Conservation (phyloP, 2,888 invertebrate genomes). For the Caenorhabditis doughertyi region DNA sequence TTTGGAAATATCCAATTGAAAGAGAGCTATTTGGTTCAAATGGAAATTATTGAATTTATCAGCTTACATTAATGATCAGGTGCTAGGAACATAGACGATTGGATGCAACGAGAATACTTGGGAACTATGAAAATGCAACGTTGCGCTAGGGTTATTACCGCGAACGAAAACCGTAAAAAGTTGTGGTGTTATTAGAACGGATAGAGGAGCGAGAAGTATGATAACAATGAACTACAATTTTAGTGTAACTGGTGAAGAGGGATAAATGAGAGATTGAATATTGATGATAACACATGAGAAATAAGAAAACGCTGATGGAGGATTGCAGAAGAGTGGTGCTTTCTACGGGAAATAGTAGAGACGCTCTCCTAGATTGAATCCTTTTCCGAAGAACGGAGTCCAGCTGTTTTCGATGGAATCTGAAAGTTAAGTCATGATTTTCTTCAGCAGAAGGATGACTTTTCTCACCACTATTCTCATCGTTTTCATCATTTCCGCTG, state of each 20-base stretch:
- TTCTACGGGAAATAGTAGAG: slow-evolving; percentile 37
- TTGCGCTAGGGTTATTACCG: too few relatives aligned
- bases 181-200: neutral
- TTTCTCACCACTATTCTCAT: neutral
- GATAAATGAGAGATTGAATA: neutral
- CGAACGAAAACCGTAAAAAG: slow-evolving; percentile 17
- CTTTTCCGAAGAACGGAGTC: slow-evolving; percentile 57
- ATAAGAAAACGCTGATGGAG: neutral
- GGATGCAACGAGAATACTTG: too few relatives aligned
- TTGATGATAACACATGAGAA: neutral
- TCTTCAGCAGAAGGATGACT: neutral
- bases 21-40: too few relatives aligned
- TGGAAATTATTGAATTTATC: too few relatives aligned
- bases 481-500: neutral
- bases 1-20: too few relatives aligned
- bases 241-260: neutral
- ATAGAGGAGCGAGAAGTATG: neutral
- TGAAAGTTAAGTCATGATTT: neutral
- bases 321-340: neutral
- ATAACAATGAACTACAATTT: neutral
- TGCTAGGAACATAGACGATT: neutral
- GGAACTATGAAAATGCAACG: too few relatives aligned
- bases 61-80: slow-evolving; percentile 24
- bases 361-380: slow-evolving; percentile 60
- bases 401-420: slow-evolving; percentile 17